phyloP scores from a whole-genome alignment of 2,888 invertebrate genomes.

The Iphiclides podalirius region DNA sequence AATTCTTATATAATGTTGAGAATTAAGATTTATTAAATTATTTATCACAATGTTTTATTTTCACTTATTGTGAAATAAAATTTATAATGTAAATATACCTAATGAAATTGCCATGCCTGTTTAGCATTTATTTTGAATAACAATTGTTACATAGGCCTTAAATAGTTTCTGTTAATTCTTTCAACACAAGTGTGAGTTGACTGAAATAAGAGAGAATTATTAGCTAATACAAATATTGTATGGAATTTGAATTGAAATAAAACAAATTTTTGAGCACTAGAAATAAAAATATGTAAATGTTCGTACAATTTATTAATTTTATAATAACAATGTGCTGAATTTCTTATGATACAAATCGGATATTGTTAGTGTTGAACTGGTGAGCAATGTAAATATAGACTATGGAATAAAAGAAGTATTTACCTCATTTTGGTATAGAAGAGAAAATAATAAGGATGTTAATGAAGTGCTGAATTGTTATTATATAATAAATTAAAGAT shows the following conservation, averaged over 20 bases:
- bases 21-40: constrained; percentile 21
- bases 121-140: constrained; percentile 10
- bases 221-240: constrained; percentile 10
- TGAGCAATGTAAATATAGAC: not conserved
- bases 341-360: not conserved
- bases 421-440: constrained; percentile 4
- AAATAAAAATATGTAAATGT: not conserved
- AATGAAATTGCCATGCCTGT: constrained; percentile 1
- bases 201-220: constrained; percentile 19
- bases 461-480: constrained; percentile 17
- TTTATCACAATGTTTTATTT: constrained; percentile 17
- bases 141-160: not conserved
- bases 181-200: constrained; percentile 8
- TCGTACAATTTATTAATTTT: not conserved
- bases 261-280: not conserved
- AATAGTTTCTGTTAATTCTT: constrained; percentile 3
- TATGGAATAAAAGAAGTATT: constrained; percentile 7
- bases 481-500: constrained; percentile 17
- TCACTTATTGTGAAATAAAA: constrained; percentile 7
- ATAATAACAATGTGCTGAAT: not conserved
- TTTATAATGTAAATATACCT: constrained; percentile 11
- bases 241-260: constrained; percentile 12
- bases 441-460: constrained; percentile 6
- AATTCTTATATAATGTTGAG: constrained; percentile 10
- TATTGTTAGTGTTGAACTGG: not conserved